A percentile compares a stretch with the other conserved stretches of the same genome.
These are phyloP conservation scores for Columba janthina DNA, from an alignment of 2,113 vertebrate species.

Conservation along the genomic window DNA sequence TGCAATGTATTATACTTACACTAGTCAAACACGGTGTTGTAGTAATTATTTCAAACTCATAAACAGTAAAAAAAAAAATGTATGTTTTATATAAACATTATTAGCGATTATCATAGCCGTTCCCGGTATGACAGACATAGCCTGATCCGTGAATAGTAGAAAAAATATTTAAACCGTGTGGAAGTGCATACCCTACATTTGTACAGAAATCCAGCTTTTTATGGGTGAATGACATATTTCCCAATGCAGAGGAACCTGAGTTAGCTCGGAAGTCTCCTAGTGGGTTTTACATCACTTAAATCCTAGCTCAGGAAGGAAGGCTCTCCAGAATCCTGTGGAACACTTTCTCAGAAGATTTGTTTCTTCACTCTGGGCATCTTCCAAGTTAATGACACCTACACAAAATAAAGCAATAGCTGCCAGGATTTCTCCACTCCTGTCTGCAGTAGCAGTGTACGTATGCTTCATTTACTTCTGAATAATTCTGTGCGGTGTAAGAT, in stretches of 20 bases:
- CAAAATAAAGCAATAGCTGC: background rate
- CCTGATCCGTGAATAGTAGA: background rate
- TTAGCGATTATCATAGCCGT: background rate
- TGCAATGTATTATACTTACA: background rate
- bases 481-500: background rate
- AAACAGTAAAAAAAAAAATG: background rate
- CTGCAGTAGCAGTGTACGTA: accelerated
- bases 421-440: background rate
- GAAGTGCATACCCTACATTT: background rate
- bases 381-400: background rate
- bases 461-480: background rate
- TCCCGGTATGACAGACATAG: background rate
- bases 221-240: background rate
- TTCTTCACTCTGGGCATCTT: background rate
- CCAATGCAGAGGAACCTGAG: background rate
- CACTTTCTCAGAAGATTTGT: background rate
- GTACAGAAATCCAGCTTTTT: background rate
- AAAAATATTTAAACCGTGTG: background rate
- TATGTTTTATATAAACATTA: background rate
- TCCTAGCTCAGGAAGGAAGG: background rate
- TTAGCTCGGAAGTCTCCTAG: background rate
- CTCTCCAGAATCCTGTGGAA: background rate
- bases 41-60: background rate
- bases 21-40: background rate
- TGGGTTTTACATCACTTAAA: background rate